Evolutionary conservation across 2,113 vertebrate species (phyloP).

Genomic region (Pholis gunnellus): DNA sequence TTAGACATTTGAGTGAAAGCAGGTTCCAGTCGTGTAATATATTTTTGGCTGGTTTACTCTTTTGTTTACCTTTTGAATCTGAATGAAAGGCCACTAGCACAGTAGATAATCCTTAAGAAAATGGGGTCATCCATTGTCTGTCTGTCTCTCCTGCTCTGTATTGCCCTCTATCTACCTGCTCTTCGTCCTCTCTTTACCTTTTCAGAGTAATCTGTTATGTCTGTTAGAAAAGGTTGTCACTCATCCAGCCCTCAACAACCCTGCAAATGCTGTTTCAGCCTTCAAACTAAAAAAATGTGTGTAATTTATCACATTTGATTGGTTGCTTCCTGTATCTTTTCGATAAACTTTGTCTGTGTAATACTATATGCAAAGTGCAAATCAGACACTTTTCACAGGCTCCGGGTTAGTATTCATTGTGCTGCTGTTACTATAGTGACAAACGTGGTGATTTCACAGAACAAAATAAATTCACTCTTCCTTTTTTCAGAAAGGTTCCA

Average conservation of each 20-base stretch:
- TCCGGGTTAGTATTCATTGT: slow-evolving; percentile 12
- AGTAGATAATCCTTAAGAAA: slow-evolving; percentile 32
- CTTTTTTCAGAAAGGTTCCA: slow-evolving; percentile 46
- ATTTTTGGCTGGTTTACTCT: not conserved
- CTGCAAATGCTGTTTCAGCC: not conserved
- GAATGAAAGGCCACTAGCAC: slow-evolving; percentile 41
- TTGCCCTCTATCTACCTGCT: slow-evolving; percentile 17
- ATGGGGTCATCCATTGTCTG: slow-evolving; percentile 14
- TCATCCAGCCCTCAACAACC: not conserved
- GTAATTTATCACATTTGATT: slow-evolving; percentile 8
- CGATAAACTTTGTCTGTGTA: slow-evolving; percentile 35
- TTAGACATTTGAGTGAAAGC: not conserved
- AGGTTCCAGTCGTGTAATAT: not conserved
- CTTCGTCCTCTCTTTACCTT: not conserved
- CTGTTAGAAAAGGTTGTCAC: slow-evolving; percentile 8
- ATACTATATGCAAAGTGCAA: slow-evolving; percentile 6
- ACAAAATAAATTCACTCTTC: slow-evolving; percentile 43
- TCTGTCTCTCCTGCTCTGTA: not conserved
- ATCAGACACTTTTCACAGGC: slow-evolving; percentile 29
- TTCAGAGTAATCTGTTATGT: slow-evolving; percentile 10
- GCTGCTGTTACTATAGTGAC: slow-evolving; percentile 56
- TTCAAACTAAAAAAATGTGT: not conserved
- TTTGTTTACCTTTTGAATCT: slow-evolving; percentile 29
- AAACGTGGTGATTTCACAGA: slow-evolving; percentile 38
- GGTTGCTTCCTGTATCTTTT: slow-evolving; percentile 18